These are phyloP conservation scores for Drosophila baimaii DNA, from an alignment of 1,140 invertebrate genomes.

Conservation along the genomic window DNA sequence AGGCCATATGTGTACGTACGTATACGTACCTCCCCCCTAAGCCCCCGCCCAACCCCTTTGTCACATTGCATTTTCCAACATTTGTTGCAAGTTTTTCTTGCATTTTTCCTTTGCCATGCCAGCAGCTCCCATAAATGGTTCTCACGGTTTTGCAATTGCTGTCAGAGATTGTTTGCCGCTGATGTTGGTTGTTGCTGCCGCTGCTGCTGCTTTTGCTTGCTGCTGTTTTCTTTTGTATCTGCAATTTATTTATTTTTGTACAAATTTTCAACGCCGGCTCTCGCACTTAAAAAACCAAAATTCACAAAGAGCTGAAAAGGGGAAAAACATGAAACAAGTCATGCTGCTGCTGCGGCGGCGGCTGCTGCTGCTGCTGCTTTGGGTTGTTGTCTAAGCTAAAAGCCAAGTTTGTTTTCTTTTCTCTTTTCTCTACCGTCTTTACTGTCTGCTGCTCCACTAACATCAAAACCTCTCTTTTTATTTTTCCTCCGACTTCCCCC, in stretches of 20 bases:
- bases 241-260: constrained; percentile 54
- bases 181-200: constrained; percentile 22
- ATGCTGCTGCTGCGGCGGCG: constrained; percentile 8
- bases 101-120: constrained; percentile 64
- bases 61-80: constrained; percentile 75
- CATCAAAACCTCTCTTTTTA: constrained; percentile 39
- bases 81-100: constrained; percentile 77
- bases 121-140: constrained; percentile 76
- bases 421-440: constrained; percentile 41
- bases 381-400: constrained; percentile 32
- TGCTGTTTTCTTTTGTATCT: constrained; percentile 42
- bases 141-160: constrained; percentile 75
- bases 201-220: constrained; percentile 24
- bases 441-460: constrained; percentile 52
- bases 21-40: background rate
- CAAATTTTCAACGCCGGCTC: constrained; percentile 53
- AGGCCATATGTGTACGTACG: constrained; percentile 44
- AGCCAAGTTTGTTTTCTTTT: constrained; percentile 34
- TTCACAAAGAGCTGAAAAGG: constrained; percentile 27
- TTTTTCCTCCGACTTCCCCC: constrained; percentile 1
- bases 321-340: constrained; percentile 41
- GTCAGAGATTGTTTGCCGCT: constrained; percentile 50
- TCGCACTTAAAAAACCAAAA: constrained; percentile 40
- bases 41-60: constrained; percentile 21
- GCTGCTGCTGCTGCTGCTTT: background rate